Conservation (phyloP, 2,888 invertebrate species). For the Zhuqinia jingwanae region DNA sequence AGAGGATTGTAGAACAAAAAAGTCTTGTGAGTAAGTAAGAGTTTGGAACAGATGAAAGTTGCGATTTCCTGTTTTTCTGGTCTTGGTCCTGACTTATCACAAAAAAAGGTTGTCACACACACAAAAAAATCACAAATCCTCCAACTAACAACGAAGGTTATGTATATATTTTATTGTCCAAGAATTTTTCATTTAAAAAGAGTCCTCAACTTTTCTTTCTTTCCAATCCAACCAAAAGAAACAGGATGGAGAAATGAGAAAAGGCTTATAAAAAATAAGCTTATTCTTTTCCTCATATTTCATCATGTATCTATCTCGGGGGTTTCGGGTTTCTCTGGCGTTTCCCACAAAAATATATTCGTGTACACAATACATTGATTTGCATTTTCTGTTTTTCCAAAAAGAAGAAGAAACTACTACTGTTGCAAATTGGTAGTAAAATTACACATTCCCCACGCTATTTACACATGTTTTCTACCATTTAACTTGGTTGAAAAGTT, state of each 20-base stretch:
- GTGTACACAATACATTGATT: no score
- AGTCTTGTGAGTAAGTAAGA: conserved; percentile 32
- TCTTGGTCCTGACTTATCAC: conserved; percentile 41
- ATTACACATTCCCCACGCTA: no score
- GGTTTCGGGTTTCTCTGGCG: no score
- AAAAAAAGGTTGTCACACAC: no score
- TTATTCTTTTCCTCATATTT: background rate
- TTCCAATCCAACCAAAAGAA: conserved; percentile 27
- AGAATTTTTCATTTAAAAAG: conserved; percentile 65
- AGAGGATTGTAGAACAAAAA: no score
- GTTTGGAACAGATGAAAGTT: conserved; percentile 55
- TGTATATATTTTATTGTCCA: conserved; percentile 75
- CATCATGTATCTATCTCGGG: conserved; percentile 11
- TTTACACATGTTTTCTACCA: no score
- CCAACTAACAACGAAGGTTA: conserved; percentile 57
- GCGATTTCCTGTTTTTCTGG: conserved; percentile 49
- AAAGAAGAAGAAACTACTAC: no score
- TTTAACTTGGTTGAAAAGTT: no score
- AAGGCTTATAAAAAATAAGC: background rate
- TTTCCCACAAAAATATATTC: no score
- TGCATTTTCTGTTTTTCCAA: no score
- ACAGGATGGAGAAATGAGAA: background rate
- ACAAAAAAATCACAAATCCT: no score
- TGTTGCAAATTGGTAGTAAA: no score
- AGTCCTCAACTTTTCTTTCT: conserved; percentile 52